A percentile compares a stretch with the other conserved stretches of the same genome.
These are phyloP conservation scores for Lottia gigantea DNA, from an alignment of 2,888 invertebrate species.

Conservation along the genomic window DNA sequence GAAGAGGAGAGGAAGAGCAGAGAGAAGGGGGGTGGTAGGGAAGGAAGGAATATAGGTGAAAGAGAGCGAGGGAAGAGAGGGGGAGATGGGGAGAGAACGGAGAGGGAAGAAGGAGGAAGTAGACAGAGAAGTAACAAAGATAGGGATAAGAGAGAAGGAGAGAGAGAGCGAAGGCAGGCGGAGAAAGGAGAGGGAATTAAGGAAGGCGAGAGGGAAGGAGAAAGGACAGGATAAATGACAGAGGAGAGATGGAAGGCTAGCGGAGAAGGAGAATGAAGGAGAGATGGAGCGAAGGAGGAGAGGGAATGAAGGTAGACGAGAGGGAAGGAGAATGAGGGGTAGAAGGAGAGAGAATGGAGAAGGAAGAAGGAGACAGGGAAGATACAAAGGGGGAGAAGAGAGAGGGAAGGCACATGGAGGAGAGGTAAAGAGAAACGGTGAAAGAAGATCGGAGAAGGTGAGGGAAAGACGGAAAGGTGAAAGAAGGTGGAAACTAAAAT, in stretches of 20 bases:
- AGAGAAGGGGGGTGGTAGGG: slow-evolving; percentile 4
- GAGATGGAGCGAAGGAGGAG: too few relatives aligned
- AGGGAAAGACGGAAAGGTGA: too few relatives aligned
- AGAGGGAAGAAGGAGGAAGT: slow-evolving; percentile 5
- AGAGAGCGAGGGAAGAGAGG: not conserved
- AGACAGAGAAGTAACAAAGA: not conserved
- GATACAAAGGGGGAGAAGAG: not conserved
- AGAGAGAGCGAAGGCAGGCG: slow-evolving; percentile 16
- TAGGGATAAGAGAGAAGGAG: slow-evolving; percentile 8
- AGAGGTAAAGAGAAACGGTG: too few relatives aligned
- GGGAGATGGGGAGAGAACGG: not conserved
- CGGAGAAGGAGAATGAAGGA: slow-evolving; percentile 13
- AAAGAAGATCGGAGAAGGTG: too few relatives aligned
- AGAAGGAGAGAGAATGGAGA: not conserved
- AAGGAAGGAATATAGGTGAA: too few relatives aligned
- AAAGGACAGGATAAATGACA: slow-evolving; percentile 11
- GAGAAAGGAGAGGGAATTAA: slow-evolving; percentile 11
- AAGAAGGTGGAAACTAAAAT: too few relatives aligned
- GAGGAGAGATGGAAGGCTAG: not conserved
- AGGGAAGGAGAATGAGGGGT: slow-evolving; percentile 4
- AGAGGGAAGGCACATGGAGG: not conserved
- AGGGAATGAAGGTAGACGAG: not conserved
- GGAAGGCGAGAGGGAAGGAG: slow-evolving; percentile 11
- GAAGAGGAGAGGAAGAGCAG: not conserved
- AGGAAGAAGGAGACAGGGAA: slow-evolving; percentile 1